A percentile compares a stretch with the other conserved stretches of the same genome.
Conservation (phyloP, 2,888 invertebrate genomes). For the Blastobasis adustella region DNA sequence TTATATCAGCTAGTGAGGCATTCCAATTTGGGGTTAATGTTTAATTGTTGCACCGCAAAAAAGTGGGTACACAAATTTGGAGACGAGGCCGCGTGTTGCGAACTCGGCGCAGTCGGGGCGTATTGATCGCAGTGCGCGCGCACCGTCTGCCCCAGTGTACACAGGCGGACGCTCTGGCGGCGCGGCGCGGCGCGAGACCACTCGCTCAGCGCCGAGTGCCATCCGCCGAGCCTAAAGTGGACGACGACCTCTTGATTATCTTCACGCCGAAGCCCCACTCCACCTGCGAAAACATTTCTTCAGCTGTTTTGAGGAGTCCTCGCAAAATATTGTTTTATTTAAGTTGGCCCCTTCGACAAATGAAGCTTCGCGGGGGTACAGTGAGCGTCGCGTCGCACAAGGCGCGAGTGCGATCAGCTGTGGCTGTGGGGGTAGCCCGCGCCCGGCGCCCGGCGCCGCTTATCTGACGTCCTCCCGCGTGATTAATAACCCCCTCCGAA, state of each 20-base stretch:
- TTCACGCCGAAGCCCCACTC: neutral
- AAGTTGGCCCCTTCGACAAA: no score
- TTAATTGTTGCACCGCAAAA: constrained; percentile 45
- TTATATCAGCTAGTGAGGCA: neutral
- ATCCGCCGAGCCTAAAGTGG: constrained; percentile 36
- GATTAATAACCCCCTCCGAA: constrained; percentile 55
- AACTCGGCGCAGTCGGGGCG: constrained; percentile 55
- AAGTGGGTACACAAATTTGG: constrained; percentile 58
- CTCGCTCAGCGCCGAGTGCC: constrained; percentile 52
- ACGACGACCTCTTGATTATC: constrained; percentile 15
- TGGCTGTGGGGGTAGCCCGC: constrained; percentile 29
- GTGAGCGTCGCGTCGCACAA: constrained; percentile 11
- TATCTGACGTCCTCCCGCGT: constrained; percentile 51
- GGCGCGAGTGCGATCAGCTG: constrained; percentile 33
- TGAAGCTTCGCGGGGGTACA: no score
- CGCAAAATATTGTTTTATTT: neutral
- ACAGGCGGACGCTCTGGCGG: constrained; percentile 52
- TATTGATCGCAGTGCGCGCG: constrained; percentile 73
- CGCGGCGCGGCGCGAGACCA: constrained; percentile 47
- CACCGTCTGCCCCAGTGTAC: constrained; percentile 60
- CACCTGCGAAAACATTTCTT: no score
- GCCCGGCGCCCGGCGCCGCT: constrained; percentile 29
- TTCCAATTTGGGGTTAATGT: constrained; percentile 26
- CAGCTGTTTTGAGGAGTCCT: neutral
- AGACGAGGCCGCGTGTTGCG: constrained; percentile 54